Evolutionary conservation across 1,140 invertebrate species (phyloP).

Genomic region (Papilio machaon): DNA sequence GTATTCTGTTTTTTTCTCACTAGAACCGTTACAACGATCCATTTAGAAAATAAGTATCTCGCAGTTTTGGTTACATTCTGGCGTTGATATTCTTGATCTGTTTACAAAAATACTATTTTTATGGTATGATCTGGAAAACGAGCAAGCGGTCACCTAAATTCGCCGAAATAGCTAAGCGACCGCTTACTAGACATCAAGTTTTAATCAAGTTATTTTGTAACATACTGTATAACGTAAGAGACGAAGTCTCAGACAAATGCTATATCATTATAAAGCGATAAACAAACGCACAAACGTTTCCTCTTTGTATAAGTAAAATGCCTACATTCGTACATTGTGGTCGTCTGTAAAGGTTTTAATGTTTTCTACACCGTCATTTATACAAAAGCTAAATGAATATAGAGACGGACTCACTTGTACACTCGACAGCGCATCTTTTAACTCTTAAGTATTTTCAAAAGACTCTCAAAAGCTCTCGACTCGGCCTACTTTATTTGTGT

Average conservation of each 20-base stretch:
- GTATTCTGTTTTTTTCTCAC: neutral
- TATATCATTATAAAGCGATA: conserved; percentile 14
- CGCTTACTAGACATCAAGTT: no score
- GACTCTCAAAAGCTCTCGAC: conserved; percentile 24
- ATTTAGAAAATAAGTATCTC: neutral
- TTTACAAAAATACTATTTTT: neutral
- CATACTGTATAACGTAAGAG: neutral
- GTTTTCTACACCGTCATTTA: conserved; percentile 21
- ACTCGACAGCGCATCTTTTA: conserved; percentile 23
- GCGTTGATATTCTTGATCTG: neutral
- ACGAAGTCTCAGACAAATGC: neutral
- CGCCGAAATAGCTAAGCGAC: no score
- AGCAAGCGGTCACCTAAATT: no score
- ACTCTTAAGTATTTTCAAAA: conserved; percentile 35
- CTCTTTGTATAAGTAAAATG: neutral
- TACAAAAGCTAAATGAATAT: conserved; percentile 26
- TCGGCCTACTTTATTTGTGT: conserved; percentile 35
- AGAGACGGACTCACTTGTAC: conserved; percentile 14
- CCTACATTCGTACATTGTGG: neutral
- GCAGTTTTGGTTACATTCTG: neutral
- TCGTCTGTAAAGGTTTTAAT: neutral
- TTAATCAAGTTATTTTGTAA: neutral
- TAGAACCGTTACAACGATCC: neutral
- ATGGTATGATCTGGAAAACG: no score
- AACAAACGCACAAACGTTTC: conserved; percentile 7